Base-by-base conservation (phyloP, 2,888 invertebrate genomes). In the Anagyrus pseudococci region DNA sequence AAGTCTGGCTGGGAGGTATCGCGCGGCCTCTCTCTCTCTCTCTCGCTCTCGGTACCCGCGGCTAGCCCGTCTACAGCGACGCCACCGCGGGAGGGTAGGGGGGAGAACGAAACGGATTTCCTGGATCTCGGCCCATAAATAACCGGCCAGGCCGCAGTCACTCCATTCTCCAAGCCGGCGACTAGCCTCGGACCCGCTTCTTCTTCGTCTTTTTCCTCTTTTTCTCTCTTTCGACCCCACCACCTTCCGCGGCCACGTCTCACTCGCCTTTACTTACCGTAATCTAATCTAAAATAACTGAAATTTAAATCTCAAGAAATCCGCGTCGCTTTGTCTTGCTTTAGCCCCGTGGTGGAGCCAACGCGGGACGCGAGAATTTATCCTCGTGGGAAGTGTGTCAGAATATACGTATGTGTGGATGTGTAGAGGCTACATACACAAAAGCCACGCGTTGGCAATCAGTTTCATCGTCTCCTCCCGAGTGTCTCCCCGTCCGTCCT, bases 71-170 rank as follows among this genome's bases (percentile, higher is more conserved):
- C 25, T 33, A 29, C 29, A 7, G 6, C 29, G 6, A 29, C 4
- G 29, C 6, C 4, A 29, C 29, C 29, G 29, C 29, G n/a, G n/a
- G n/a, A n/a, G n/a, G n/a, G n/a, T n/a, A n/a, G n/a, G n/a, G n/a
- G n/a, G 49, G 41, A 22, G 58, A 58, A 47, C 62, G 56, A 60
- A 64, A 57, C 64, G 56, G 60, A 62, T 66, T 66, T 62, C 56
- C 62, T 59, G 58, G 59, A 66, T 66, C 56, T 54, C 37, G 26
- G 52, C 62, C 29, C 66, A 66, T 66, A 66, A 66, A 62, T 66
- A 66, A 66, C 55, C 40, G 29, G n/a, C 26, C 23, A 54, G 40
- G 43, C 41, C 44, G 10, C 37, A 50, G 41, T 44, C 43, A 17
- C 37, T 50, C 29, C n/a, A n/a, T n/a, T n/a, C n/a, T n/a, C n/a